These are phyloP conservation scores for Pteronura brasiliensis DNA, from an alignment of 2,113 vertebrate species.

Conservation along the genomic window DNA sequence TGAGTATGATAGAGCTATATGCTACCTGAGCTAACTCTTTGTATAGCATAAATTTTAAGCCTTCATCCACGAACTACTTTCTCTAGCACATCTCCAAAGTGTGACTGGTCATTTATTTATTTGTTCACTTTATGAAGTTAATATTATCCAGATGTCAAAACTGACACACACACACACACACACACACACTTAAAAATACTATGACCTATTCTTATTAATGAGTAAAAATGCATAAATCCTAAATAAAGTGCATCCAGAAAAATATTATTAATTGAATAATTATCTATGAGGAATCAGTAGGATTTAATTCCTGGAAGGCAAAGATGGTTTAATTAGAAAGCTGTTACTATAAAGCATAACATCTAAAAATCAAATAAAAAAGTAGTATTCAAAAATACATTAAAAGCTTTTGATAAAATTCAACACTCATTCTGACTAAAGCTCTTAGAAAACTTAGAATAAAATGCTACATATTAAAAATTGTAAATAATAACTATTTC, in stretches of 20 bases:
- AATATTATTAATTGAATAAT: background rate
- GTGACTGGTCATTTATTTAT: background rate
- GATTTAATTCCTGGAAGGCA: background rate
- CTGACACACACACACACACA: background rate
- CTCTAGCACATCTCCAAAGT: background rate
- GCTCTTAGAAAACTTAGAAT: slow-evolving; percentile 3
- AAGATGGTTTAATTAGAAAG: background rate
- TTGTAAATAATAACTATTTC: background rate
- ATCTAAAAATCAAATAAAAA: background rate
- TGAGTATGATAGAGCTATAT: background rate
- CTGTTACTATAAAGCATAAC: background rate
- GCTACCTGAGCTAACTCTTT: background rate
- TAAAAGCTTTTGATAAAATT: background rate
- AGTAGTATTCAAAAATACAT: background rate
- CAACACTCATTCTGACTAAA: background rate
- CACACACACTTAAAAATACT: background rate
- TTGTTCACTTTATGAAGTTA: background rate
- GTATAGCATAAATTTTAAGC: background rate
- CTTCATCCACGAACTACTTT: background rate
- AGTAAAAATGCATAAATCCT: background rate
- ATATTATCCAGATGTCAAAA: background rate
- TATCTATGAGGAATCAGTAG: background rate
- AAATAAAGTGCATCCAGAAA: background rate
- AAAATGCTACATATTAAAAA: background rate
- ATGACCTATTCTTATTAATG: background rate